Base-by-base conservation (phyloP, 2,797 vertebrate species). In the Halcyon chelicuti region DNA sequence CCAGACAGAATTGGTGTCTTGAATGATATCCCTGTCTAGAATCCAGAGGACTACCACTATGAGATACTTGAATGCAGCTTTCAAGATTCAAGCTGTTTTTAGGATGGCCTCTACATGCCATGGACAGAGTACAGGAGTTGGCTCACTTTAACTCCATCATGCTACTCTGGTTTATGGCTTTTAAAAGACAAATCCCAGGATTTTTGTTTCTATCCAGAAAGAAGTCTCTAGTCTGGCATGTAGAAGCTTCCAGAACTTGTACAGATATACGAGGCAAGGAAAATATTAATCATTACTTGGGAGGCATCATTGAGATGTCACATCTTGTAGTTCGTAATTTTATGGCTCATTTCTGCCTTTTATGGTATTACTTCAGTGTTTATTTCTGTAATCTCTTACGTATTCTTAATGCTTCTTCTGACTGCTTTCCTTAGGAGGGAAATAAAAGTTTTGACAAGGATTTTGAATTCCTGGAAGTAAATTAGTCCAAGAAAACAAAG, bases 331-430 rank as follows among this genome's bases (percentile, higher is more conserved):
- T 54, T 91, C 47, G 87, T 90, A 68, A 88, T 89, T 91, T 93
- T 95, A 87, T 94, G 46, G 58, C 52, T 92, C 40, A 61, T 83
- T 94, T 95, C 82, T 90, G 71, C 93, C 61, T 82, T 95, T 95
- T 95, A 89, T 80, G 29, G 73, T 61, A 60, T 88, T 89, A 84
- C 55, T 89, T 93, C 72, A 87, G 26, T 33, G 8, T 90, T 94
- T 94, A 88, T 96, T 96, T 93, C 82, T 88, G 62, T 91, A 83
- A 92, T 83, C 65, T 75, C 58, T 68, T 86, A 83, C 2, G 0
- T 86, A 62, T 77, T 91, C 61, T 54, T 84, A 76, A 35, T 49
- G 37, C 25, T 81, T 13, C 73, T 92, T 88, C 12, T 68, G 67
- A 52, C 70, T 83, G 7, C 63, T 75, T 84, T 79, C 70, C 77